A percentile compares a stretch with the other conserved stretches of the same genome.
phyloP scores from a whole-genome alignment of 2,888 invertebrate species.

The Auanema sp. region DNA sequence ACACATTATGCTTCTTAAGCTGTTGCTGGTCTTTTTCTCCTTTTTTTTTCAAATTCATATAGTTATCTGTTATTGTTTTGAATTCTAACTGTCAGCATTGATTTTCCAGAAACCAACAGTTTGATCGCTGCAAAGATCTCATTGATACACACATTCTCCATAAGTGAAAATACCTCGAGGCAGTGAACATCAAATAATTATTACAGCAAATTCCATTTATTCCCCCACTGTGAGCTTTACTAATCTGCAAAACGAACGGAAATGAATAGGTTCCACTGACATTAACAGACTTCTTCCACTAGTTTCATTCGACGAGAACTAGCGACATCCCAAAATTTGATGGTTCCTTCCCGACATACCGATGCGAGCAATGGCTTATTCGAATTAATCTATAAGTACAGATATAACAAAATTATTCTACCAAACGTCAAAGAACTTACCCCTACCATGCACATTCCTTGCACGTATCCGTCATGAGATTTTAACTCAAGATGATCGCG shows the following conservation, averaged over 20 bases:
- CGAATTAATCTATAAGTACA: neutral
- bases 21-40: too few species aligned
- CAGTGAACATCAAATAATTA: conserved; percentile 75
- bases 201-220: conserved; percentile 76
- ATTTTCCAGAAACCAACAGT: conserved; percentile 31
- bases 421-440: neutral
- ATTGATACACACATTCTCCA: too few species aligned
- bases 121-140: conserved; percentile 22
- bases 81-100: conserved; percentile 2
- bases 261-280: neutral
- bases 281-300: conserved; percentile 32
- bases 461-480: conserved; percentile 46
- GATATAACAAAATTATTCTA: neutral
- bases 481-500: conserved; percentile 48
- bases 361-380: conserved; percentile 30
- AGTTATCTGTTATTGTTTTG: neutral
- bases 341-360: conserved; percentile 77
- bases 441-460: conserved; percentile 30
- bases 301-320: conserved; percentile 72
- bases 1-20: too few species aligned
- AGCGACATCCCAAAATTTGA: conserved; percentile 78
- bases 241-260: conserved; percentile 21
- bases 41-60: too few species aligned
- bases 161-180: conserved; percentile 74
- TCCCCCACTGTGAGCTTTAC: conserved; percentile 66